phyloP scores from a whole-genome alignment of 37 sponge, comb jelly and placozoan genomes.

The Tethya wilhelma region DNA sequence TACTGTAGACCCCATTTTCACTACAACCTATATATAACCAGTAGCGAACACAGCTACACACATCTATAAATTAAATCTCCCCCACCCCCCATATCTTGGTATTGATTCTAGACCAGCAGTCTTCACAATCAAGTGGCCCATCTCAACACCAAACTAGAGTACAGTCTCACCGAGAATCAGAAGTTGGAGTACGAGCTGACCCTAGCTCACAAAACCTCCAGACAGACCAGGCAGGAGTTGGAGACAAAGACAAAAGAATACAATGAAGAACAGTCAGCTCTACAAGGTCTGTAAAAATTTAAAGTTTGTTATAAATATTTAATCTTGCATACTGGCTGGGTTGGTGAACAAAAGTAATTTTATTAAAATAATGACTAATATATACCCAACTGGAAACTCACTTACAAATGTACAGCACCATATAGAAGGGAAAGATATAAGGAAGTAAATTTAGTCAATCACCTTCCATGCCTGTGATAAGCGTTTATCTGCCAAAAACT shows the following conservation, averaged over 20 bases:
- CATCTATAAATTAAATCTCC: too few relatives aligned
- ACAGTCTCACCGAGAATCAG: conserved; percentile 19
- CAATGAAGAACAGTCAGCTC: neutral
- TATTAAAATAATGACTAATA: too few relatives aligned
- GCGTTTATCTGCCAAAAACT: too few relatives aligned
- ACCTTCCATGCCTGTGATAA: too few relatives aligned
- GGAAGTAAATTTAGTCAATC: too few relatives aligned
- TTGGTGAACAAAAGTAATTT: too few relatives aligned
- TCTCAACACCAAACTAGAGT: conserved; percentile 24
- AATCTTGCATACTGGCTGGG: too few relatives aligned
- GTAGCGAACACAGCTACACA: neutral
- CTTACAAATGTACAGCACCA: neutral
- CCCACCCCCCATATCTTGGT: neutral
- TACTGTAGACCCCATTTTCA: too few relatives aligned
- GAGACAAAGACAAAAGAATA: conserved; percentile 1
- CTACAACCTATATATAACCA: neutral
- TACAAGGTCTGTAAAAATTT: too few relatives aligned
- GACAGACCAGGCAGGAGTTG: neutral
- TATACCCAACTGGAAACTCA: neutral
- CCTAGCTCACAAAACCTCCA: neutral
- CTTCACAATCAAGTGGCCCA: conserved; percentile 29
- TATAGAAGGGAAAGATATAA: too few relatives aligned
- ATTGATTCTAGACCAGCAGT: neutral
- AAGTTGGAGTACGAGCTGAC: conserved; percentile 1
- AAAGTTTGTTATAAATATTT: too few relatives aligned